Evolutionary conservation across 2,797 vertebrate species (phyloP).

Genomic region (Alfaro cultratus): DNA sequence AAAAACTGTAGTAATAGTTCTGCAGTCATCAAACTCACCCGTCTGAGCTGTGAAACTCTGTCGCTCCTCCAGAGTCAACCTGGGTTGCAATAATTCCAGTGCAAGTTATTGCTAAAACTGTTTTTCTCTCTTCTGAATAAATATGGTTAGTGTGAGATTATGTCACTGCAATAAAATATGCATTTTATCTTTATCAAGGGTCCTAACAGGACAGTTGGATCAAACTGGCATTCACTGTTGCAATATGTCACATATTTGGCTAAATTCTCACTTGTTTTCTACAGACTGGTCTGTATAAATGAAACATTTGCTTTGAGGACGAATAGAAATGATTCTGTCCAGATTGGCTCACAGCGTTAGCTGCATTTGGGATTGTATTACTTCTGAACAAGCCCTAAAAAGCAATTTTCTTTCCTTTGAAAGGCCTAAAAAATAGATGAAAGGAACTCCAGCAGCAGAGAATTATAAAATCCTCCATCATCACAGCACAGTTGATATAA

Average conservation of each 20-base stretch:
- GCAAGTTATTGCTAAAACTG: neutral
- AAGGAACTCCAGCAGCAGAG: constrained; percentile 1
- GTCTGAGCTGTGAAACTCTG: neutral
- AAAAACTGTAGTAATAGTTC: neutral
- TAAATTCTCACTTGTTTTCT: neutral
- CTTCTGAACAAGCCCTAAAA: neutral
- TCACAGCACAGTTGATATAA: constrained; percentile 5
- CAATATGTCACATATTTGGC: neutral
- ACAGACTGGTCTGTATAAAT: neutral
- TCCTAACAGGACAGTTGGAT: neutral
- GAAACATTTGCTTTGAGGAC: neutral
- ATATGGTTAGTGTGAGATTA: neutral
- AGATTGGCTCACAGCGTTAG: neutral
- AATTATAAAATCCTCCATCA: constrained; percentile 12
- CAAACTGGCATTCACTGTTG: neutral
- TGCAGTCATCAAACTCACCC: neutral
- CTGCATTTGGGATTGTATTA: neutral
- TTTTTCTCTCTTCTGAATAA: neutral
- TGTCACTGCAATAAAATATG: neutral
- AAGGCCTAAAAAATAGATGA: neutral
- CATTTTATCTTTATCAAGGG: neutral
- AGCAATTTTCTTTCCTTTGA: neutral
- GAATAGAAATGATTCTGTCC: neutral
- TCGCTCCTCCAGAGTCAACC: neutral
- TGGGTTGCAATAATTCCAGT: neutral